phyloP scores from a whole-genome alignment of 2,797 vertebrate species.

The Prunella strophiata region DNA sequence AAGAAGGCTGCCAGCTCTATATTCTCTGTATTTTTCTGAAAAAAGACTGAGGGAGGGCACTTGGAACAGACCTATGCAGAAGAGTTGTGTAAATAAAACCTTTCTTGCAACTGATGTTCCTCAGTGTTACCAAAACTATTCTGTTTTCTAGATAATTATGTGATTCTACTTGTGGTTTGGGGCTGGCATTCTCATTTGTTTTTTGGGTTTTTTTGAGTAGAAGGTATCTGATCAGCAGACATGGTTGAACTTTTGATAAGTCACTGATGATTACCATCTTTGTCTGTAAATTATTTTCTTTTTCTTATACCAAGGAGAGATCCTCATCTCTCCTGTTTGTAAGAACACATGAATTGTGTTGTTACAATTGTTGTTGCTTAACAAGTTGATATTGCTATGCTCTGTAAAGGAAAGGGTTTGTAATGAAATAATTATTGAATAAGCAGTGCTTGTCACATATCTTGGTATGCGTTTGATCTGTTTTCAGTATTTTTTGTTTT shows the following conservation, averaged over 20 bases:
- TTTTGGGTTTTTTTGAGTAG: not conserved
- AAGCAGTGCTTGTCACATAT: not conserved
- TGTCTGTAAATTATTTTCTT: not conserved
- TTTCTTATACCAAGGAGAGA: not conserved
- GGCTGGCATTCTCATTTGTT: not conserved
- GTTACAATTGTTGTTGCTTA: too few species aligned
- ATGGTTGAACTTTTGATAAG: not conserved
- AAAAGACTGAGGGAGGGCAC: not conserved
- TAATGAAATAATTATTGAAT: not conserved
- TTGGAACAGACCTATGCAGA: not conserved
- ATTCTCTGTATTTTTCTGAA: not conserved
- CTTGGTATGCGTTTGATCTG: not conserved
- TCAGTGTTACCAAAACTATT: not conserved
- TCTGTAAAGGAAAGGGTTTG: not conserved
- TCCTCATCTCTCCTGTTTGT: not conserved
- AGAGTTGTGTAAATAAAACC: not conserved
- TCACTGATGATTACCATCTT: not conserved
- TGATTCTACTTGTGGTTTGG: not conserved
- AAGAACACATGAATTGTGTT: not conserved
- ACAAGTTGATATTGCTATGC: not conserved
- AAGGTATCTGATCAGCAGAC: not conserved
- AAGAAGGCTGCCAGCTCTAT: not conserved
- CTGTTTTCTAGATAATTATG: fast-evolving
- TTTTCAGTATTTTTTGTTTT: not conserved
- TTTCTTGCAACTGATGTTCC: not conserved